Evolutionary conservation across 2,797 vertebrate species (phyloP).

Genomic region (Gallinago nigripennis): DNA sequence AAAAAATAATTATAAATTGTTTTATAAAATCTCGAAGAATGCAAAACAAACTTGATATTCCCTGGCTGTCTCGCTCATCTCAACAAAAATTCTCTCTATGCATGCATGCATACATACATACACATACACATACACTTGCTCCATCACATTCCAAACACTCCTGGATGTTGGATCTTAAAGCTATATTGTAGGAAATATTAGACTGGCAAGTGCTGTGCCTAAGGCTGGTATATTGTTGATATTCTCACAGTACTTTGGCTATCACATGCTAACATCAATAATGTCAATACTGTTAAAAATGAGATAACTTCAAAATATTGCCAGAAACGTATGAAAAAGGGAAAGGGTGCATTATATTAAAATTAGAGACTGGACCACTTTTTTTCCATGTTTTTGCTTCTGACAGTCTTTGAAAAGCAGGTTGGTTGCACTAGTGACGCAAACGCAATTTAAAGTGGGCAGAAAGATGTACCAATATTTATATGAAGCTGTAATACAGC

Average conservation of each 20-base stretch:
- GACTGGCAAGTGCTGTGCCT: not conserved
- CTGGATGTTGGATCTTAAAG: not conserved
- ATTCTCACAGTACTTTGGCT: not conserved
- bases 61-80: not conserved
- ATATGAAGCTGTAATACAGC: not conserved
- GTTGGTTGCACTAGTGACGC: not conserved
- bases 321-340: not conserved
- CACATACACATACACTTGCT: not conserved
- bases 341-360: not conserved
- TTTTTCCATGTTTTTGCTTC: not conserved
- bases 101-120: rapidly evolving
- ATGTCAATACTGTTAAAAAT: not conserved
- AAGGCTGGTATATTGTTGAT: not conserved
- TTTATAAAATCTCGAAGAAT: not conserved
- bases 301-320: not conserved
- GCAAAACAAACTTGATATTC: not conserved
- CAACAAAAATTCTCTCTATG: not conserved
- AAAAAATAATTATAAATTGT: not conserved
- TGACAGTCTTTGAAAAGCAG: not conserved
- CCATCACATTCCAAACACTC: not conserved
- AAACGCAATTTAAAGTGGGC: not conserved
- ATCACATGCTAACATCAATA: not conserved
- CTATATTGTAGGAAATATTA: not conserved
- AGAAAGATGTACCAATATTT: constrained; percentile 1
- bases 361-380: not conserved